Conservation (phyloP, 2,888 invertebrate genomes). For the Belgica antarctica region DNA sequence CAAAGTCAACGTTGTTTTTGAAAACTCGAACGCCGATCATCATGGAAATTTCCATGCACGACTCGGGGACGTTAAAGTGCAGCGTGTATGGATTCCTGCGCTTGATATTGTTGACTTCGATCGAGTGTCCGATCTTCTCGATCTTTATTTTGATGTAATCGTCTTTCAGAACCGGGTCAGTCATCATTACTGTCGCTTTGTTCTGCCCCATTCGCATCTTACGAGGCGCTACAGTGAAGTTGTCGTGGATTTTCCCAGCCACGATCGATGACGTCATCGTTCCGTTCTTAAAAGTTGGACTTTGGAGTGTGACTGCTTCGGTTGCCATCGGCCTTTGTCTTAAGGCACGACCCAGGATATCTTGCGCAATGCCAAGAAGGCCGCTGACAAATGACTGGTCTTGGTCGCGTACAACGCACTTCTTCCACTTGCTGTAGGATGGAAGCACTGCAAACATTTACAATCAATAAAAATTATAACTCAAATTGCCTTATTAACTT, state of each 20-base stretch:
- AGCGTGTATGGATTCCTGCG: slow-evolving; percentile 80
- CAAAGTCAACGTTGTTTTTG: slow-evolving; percentile 76
- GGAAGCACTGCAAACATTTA: slow-evolving; percentile 58
- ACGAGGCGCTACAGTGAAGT: slow-evolving; percentile 54
- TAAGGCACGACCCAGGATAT: slow-evolving; percentile 65
- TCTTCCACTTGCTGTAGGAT: slow-evolving; percentile 75
- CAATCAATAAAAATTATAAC: slow-evolving; percentile 48
- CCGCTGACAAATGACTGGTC: slow-evolving; percentile 82
- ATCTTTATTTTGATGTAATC: slow-evolving; percentile 76
- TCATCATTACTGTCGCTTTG: slow-evolving; percentile 74
- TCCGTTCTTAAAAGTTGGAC: slow-evolving; percentile 51
- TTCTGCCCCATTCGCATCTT: slow-evolving; percentile 65
- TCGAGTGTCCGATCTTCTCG: slow-evolving; percentile 76
- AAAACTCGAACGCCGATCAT: slow-evolving; percentile 77
- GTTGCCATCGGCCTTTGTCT: slow-evolving; percentile 61
- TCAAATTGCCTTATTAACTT: slow-evolving; percentile 46
- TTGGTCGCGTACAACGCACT: slow-evolving; percentile 75
- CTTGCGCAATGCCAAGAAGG: slow-evolving; percentile 77
- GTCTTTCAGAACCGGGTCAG: slow-evolving; percentile 73
- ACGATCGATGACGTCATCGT: not conserved
- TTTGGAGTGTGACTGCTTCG: slow-evolving; percentile 59
- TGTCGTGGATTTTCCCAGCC: slow-evolving; percentile 49
- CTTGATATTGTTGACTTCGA: slow-evolving; percentile 72
- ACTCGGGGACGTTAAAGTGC: slow-evolving; percentile 80
- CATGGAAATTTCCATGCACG: slow-evolving; percentile 77